A percentile compares a stretch with the other conserved stretches of the same genome.
Evolutionary conservation across 1,140 invertebrate species (phyloP).

Genomic region (Alviniconcha marisindica): DNA sequence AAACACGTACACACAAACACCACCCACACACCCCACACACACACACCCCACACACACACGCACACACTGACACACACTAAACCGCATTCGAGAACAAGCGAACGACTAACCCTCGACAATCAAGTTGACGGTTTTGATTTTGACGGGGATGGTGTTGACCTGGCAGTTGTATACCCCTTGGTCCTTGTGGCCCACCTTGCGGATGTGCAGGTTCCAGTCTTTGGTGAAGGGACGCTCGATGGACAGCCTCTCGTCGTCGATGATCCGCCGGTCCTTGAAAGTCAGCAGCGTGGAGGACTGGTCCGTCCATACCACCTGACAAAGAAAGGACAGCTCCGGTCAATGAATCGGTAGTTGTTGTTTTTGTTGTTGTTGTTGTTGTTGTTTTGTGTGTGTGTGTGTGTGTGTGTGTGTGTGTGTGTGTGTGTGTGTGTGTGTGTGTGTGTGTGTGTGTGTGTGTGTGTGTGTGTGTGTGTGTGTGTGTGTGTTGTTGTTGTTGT

Average conservation of each 20-base stretch:
- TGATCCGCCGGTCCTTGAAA: constrained; percentile 67
- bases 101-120: constrained; percentile 67
- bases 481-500: not conserved
- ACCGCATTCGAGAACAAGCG: not conserved
- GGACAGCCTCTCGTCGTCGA: constrained; percentile 71
- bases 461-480: constrained; percentile 10
- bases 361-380: too few species aligned
- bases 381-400: constrained; percentile 1
- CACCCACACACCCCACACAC: not conserved
- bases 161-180: constrained; percentile 72
- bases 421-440: constrained; percentile 12
- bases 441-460: constrained; percentile 17
- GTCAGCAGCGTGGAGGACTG: constrained; percentile 68
- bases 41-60: too few species aligned
- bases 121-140: constrained; percentile 69
- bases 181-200: constrained; percentile 66
- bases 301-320: constrained; percentile 75
- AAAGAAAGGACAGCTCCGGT: too few species aligned
- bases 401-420: constrained; percentile 14
- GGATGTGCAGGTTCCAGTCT: constrained; percentile 74
- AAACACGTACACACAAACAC: not conserved
- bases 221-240: constrained; percentile 70
- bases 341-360: too few species aligned
- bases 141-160: constrained; percentile 74
- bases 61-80: too few species aligned